Base-by-base conservation (phyloP, 2,888 invertebrate species). In the Monoplex corrugatus region DNA sequence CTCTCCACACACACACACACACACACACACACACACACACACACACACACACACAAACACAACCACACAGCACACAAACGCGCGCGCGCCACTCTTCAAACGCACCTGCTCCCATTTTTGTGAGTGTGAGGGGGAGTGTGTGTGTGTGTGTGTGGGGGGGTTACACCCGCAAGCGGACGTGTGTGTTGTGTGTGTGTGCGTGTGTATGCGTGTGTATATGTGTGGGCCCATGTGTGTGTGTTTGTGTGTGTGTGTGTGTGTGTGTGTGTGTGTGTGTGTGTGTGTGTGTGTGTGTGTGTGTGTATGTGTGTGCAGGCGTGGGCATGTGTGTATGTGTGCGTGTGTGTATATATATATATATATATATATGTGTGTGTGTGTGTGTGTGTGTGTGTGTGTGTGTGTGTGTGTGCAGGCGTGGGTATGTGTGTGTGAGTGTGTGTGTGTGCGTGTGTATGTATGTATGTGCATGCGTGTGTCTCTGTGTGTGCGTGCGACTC, bases 151-250 rank as follows among this genome's bases (percentile, higher is more conserved):
- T 68, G 68, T 68, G 86, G 63, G 86, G 23, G 68, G n/a, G n/a
- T n/a, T n/a, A n/a, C n/a, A n/a, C n/a, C n/a, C n/a, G n/a, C n/a
- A n/a, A 38, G 86, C 38, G 86, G 28, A 50, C 68, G 68, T 86
- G 86, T 68, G 86, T 86, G 86, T 86, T 40, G 68, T 68, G 86
- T 68, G 68, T 86, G 63, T 57, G 57, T 86, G 72, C 38, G 72
- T 43, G 45, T 43, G 80, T 80, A n/a, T 38, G 80, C 35, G 80
- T 80, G 13, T 80, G 43, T 80, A 35, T 80, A 35, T 84, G 57
- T 32, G 50, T 84, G 84, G 5, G 45, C 28, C 44, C 44, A 45
- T 32, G 57, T 32, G 84, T 44, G 72, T 32, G 10, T 40, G 32
- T 40, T 5, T 86, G 68, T 86, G 86, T 57, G 40, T 68, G 35